phyloP scores from a whole-genome alignment of 2,113 vertebrate genomes.

The Ammodytes dubius region DNA sequence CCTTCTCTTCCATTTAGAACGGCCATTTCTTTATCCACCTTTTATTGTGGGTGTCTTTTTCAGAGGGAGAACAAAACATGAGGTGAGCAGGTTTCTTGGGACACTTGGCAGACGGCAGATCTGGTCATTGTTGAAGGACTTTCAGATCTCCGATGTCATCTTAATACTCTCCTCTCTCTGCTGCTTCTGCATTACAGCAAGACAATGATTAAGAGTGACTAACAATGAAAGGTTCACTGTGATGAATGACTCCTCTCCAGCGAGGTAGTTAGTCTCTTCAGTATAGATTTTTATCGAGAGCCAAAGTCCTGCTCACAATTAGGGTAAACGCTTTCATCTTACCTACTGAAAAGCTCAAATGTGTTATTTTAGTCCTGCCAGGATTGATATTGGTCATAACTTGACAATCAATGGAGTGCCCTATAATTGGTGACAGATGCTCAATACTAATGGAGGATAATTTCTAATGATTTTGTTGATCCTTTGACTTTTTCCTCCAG shows the following conservation, averaged over 20 bases:
- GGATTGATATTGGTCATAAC: no score
- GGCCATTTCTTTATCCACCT: not conserved
- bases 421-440: no score
- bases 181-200: not conserved
- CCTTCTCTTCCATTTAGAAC: not conserved
- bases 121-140: slow-evolving; percentile 2
- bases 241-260: not conserved
- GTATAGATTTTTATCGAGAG: not conserved
- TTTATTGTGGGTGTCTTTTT: slow-evolving; percentile 3
- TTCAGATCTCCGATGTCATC: slow-evolving; percentile 26
- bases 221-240: not conserved
- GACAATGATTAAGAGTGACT: not conserved
- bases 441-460: no score
- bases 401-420: not conserved
- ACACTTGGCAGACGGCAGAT: not conserved
- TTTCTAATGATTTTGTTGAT: no score
- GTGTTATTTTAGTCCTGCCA: not conserved
- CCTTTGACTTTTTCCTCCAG: no score
- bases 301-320: not conserved
- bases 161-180: not conserved
- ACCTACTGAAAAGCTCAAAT: not conserved
- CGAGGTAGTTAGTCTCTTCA: not conserved
- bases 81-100: slow-evolving; percentile 4
- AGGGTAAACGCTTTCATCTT: not conserved
- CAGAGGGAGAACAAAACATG: slow-evolving; percentile 17